Percentiles rank a stretch among this genome's conserved stretches.
Conservation (phyloP, 2,113 vertebrate species). For the Anolis carolinensis region DNA sequence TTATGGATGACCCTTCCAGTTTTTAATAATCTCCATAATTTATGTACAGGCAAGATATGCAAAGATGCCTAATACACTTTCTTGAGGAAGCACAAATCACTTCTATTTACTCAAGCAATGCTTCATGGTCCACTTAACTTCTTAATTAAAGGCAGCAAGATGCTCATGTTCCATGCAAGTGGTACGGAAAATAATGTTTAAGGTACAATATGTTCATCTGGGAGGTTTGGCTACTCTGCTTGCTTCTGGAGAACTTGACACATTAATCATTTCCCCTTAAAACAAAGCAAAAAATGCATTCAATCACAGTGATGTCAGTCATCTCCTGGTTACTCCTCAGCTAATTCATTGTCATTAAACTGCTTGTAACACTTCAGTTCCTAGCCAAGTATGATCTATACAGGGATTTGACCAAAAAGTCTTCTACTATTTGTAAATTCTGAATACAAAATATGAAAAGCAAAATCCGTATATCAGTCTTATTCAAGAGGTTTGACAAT, state of each 20-base stretch:
- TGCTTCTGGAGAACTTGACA: constrained; percentile 33
- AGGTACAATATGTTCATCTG: constrained; percentile 71
- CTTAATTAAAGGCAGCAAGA: constrained; percentile 89
- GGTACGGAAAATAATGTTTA: constrained; percentile 71
- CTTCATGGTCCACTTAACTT: constrained; percentile 86
- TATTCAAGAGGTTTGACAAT: neutral
- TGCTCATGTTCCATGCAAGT: constrained; percentile 76
- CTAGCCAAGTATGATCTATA: constrained; percentile 13
- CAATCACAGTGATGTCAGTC: neutral
- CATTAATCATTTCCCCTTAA: constrained; percentile 41
- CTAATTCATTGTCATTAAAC: neutral
- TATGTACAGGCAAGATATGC: constrained; percentile 71
- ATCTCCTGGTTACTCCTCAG: neutral
- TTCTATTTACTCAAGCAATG: constrained; percentile 80
- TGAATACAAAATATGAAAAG: neutral
- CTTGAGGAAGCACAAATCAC: constrained; percentile 77
- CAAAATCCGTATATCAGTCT: neutral
- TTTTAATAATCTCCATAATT: constrained; percentile 77
- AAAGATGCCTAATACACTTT: constrained; percentile 73
- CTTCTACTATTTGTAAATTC: neutral
- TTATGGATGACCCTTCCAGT: constrained; percentile 74
- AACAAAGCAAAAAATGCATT: constrained; percentile 44
- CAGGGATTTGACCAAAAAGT: neutral
- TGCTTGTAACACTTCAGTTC: neutral
- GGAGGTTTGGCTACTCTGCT: constrained; percentile 61